phyloP scores from a whole-genome alignment of 2,888 invertebrate genomes.

The Gymnocheta viridis region DNA sequence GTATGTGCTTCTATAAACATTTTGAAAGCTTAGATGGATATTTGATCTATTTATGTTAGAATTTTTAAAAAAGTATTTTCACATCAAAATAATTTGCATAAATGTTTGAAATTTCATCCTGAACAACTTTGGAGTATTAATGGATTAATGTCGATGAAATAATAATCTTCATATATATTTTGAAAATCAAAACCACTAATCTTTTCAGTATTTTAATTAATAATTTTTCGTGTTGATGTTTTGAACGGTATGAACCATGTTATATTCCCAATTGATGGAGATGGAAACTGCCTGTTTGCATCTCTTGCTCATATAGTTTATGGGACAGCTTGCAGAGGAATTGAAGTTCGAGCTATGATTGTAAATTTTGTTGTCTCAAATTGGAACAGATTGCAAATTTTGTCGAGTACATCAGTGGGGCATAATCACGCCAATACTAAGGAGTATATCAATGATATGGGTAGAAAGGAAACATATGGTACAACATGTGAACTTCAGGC shows the following conservation, averaged over 20 bases:
- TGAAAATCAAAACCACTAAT: too few relatives aligned
- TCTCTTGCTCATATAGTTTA: conserved; percentile 15
- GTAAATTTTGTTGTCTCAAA: conserved; percentile 4
- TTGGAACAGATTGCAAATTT: conserved; percentile 3
- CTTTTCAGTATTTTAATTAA: too few relatives aligned
- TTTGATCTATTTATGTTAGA: too few relatives aligned
- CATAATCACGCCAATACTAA: neutral
- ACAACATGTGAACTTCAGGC: conserved; percentile 10
- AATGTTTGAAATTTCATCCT: too few relatives aligned
- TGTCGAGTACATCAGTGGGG: neutral
- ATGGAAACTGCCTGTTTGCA: conserved; percentile 8
- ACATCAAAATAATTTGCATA: too few relatives aligned
- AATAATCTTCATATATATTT: too few relatives aligned
- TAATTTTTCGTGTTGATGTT: too few relatives aligned
- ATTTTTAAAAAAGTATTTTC: too few relatives aligned
- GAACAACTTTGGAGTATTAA: too few relatives aligned
- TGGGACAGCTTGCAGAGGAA: neutral
- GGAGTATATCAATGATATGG: conserved; percentile 5
- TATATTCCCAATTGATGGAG: conserved; percentile 1
- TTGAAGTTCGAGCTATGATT: neutral
- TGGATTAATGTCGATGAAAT: too few relatives aligned
- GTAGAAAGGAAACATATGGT: conserved; percentile 1
- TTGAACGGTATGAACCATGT: neutral
- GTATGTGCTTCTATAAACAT: too few relatives aligned
- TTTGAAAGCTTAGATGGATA: too few relatives aligned